phyloP scores from a whole-genome alignment of 1,140 invertebrate genomes.

The Latrodectus geometricus region DNA sequence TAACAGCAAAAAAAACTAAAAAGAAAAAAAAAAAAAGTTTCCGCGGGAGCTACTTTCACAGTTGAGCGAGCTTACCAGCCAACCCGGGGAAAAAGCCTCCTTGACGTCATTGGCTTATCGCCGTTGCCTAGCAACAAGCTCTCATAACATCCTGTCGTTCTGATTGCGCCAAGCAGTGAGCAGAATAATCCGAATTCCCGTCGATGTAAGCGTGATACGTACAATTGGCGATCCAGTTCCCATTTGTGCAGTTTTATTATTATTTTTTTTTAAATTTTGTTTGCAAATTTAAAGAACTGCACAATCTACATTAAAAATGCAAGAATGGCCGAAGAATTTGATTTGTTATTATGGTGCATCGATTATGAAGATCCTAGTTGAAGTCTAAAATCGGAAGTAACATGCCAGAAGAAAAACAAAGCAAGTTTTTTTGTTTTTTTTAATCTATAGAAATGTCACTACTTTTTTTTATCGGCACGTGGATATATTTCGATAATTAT shows the following conservation, averaged over 20 bases:
- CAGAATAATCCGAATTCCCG: background rate
- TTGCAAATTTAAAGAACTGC: background rate
- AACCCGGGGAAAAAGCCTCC: slow-evolving; percentile 30
- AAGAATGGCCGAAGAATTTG: slow-evolving; percentile 23
- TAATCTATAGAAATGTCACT: background rate
- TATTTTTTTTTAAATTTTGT: background rate
- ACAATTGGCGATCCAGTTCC: background rate
- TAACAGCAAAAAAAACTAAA: too few species aligned
- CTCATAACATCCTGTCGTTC: slow-evolving; percentile 48
- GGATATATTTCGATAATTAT: background rate
- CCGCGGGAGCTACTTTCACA: slow-evolving; percentile 5
- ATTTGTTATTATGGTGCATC: background rate
- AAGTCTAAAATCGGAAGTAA: background rate
- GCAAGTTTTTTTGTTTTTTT: slow-evolving; percentile 25
- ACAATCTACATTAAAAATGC: background rate
- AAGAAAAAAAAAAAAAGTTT: background rate
- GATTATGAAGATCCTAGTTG: background rate
- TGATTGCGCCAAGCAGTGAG: background rate
- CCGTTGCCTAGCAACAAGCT: slow-evolving; percentile 35
- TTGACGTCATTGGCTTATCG: slow-evolving; percentile 58
- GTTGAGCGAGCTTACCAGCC: slow-evolving; percentile 1
- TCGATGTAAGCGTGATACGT: background rate
- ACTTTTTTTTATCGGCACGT: background rate
- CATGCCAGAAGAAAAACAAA: slow-evolving; percentile 46
- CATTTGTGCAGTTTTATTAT: background rate